Evolutionary conservation across 2,113 vertebrate species (phyloP).

Genomic region (Rattus norvegicus): DNA sequence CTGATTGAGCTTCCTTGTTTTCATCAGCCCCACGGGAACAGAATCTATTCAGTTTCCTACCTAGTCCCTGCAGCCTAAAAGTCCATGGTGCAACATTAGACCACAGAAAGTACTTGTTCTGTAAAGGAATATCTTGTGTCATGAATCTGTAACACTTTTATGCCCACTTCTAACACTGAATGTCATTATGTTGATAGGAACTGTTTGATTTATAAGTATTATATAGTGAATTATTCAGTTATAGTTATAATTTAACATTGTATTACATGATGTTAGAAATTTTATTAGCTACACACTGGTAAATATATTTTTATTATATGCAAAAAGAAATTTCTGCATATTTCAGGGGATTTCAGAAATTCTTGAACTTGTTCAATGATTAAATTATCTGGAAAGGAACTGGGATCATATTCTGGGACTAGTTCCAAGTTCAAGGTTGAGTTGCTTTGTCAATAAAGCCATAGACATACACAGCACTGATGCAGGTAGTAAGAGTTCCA

Average conservation of each 20-base stretch:
- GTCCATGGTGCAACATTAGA: not conserved
- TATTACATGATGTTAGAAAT: not conserved
- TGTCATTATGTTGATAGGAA: not conserved
- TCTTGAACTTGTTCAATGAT: constrained; percentile 20
- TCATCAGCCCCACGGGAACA: not conserved
- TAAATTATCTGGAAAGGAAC: not conserved
- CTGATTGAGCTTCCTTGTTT: too few relatives aligned
- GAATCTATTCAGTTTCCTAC: not conserved
- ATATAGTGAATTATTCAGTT: constrained; percentile 4
- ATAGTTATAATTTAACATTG: not conserved
- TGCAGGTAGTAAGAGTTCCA: not conserved
- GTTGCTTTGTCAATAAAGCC: not conserved
- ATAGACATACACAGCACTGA: not conserved
- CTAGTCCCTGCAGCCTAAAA: not conserved
- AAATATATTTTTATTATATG: not conserved
- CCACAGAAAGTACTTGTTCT: not conserved
- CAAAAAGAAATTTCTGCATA: not conserved
- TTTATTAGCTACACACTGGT: not conserved
- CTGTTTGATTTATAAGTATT: not conserved
- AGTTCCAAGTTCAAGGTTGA: not conserved
- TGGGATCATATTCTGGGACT: not conserved
- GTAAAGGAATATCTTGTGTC: not conserved
- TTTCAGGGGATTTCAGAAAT: not conserved
- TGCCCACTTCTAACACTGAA: constrained; percentile 4
- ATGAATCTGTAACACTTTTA: not conserved